Evolutionary conservation across 2,113 vertebrate genomes (phyloP), one percentile per base, ranked within the genome.

Genomic region (Microtus pennsylvanicus): DNA sequence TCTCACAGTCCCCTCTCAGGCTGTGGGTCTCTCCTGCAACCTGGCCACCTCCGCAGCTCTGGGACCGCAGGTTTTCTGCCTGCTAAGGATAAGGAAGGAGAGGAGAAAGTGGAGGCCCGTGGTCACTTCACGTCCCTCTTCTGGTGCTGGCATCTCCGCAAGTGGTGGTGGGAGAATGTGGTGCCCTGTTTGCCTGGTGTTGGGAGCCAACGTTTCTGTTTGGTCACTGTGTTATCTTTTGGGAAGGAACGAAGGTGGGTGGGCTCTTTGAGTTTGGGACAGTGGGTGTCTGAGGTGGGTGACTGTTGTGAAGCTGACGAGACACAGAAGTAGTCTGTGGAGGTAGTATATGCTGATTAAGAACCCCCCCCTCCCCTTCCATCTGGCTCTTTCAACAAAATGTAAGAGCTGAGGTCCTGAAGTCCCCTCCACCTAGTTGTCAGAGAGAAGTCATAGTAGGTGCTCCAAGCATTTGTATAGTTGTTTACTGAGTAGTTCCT

Each of bases 81-180:
- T 70, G 50, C 22, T 42, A 80, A 72, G 45, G 24, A 16, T 21
- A 21, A 52, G 38, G 21, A 55, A 63, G 82, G 87, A 30, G 33
- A 67, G 52, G 80, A 80, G 19, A 33, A 8, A 38, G 12, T 5
- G 35, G n/a, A 45, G 67, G 19, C 45, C 16, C 14, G n/a, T 12
- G 63, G 11, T 30, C 0, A 24, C 4, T 26, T 26, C 0, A 24
- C 2, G 14, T 2, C 2, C 24, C 6, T 69, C 0, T 63, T 4
- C 45, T 10, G 47, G 65, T n/a, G 28, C 47, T 6, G 35, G 16
- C 0, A 17, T 33, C 85, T 50, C 35, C 0, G 1, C 5, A 7
- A 14, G 14, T 45, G 55, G 42, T 47, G 63, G 16, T 33, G 28
- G 28, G 16, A 7, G 26, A 47, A 28, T 45, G 28, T 67, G 63